Conservation (phyloP, 2,888 invertebrate species). For the Brachyptera putata region DNA sequence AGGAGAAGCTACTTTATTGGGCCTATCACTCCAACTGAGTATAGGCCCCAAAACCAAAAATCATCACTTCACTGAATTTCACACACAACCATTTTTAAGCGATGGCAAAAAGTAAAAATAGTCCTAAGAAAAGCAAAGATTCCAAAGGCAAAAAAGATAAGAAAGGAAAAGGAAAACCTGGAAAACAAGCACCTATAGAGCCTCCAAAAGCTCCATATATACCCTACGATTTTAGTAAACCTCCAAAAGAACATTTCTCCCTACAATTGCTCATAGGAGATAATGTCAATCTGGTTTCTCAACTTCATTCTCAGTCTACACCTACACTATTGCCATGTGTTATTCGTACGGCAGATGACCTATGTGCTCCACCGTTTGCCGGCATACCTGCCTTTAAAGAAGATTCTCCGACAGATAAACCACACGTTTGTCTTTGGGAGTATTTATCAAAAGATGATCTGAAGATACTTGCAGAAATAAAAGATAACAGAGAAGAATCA, state of each 20-base stretch:
- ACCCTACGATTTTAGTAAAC: background rate
- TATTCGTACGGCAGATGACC: background rate
- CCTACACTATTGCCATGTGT: slow-evolving; percentile 3
- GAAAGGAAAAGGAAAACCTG: background rate
- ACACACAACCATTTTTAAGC: too few relatives aligned
- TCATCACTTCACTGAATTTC: too few relatives aligned
- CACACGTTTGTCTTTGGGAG: slow-evolving; percentile 5
- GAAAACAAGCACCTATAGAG: background rate
- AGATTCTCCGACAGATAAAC: background rate
- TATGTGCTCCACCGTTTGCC: background rate
- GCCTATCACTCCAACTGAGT: too few relatives aligned
- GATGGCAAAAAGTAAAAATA: too few relatives aligned
- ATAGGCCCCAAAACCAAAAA: too few relatives aligned
- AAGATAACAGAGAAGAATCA: background rate
- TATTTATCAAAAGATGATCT: slow-evolving; percentile 8
- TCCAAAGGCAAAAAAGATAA: slow-evolving; percentile 4
- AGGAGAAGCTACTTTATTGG: too few relatives aligned
- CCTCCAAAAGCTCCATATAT: slow-evolving; percentile 1
- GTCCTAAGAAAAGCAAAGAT: too few relatives aligned
- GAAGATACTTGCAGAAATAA: background rate
- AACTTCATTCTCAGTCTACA: background rate
- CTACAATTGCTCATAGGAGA: background rate
- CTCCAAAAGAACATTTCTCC: background rate
- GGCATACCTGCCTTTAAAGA: background rate
- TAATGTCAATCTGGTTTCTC: background rate